Base-by-base conservation (phyloP, 2,113 vertebrate species). In the Hyperopisus bebe region DNA sequence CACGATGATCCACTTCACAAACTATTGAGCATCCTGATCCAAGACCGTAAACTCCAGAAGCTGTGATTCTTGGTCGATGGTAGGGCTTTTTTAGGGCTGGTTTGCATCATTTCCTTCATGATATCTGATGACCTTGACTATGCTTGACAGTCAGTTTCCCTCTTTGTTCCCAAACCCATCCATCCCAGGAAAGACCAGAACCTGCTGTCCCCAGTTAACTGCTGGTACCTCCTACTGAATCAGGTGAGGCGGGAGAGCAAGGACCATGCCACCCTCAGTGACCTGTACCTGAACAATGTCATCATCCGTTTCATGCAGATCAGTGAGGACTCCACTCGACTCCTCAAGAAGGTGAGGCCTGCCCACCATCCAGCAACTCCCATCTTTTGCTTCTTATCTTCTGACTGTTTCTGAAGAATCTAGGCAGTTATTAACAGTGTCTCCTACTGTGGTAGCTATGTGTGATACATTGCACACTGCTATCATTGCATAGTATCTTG, bases 281-380 rank as follows among this genome's bases (percentile, higher is more conserved):
- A 99, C 94, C 98, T 99, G 93, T 99, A 99, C 93, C 96, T 99
- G 94, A 99, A 99, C 96, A 99, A 99, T 0, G 98, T 99, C 91
- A 99, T 99, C 91, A 97, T 96, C 91, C 96, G 98, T 27, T 98
- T 99, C 95, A 98, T 98, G 88, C 98, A 99, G 95, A 99, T 99
- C 93, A 98, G 98, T 0, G 98, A 99, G 92, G 98, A 99, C 93
- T 99, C 98, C 5, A 98, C 97, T n/a, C 96, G 98, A 42, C 98
- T 99, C 94, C 99, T 99, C 92, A 99, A 99, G 94, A 98, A 98
- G 97, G 98, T 99, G 91, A 95, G 94, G 31, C n/a, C 55, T 62
- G 51, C 17, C 9, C 86, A 77, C 42, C 48, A 39, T 55, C 21
- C 9, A 15, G 44, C 27, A 66, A 31, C 62, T 70, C n/a, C n/a